phyloP scores from a whole-genome alignment of 2,888 invertebrate genomes.

The Trachelus troglodyta region DNA sequence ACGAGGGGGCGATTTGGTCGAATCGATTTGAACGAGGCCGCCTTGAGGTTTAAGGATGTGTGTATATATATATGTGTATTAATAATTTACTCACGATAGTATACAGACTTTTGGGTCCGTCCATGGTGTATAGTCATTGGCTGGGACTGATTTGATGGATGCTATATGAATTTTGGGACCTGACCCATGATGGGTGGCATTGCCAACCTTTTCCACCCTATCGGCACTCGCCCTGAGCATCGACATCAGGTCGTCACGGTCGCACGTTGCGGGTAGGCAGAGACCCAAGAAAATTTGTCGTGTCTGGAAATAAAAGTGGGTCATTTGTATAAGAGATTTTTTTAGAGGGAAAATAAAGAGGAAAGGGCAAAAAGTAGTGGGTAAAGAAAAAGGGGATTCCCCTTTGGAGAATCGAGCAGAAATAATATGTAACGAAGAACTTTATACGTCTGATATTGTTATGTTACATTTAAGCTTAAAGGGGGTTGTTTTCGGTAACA shows the following conservation, averaged over 20 bases:
- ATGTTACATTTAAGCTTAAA: not conserved
- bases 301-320: slow-evolving; percentile 67
- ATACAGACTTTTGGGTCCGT: slow-evolving; percentile 78
- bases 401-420: not conserved
- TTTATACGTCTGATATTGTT: not conserved
- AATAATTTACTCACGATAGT: slow-evolving; percentile 71
- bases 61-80: not conserved
- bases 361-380: not conserved
- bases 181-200: slow-evolving; percentile 69
- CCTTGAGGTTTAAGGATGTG: too few relatives aligned
- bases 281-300: slow-evolving; percentile 78
- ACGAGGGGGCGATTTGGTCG: slow-evolving; percentile 14
- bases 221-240: slow-evolving; percentile 60
- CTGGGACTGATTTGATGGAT: slow-evolving; percentile 76
- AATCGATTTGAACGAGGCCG: slow-evolving; percentile 13
- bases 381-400: not conserved
- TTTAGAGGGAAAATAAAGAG: not conserved
- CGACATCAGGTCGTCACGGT: slow-evolving; percentile 57
- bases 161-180: slow-evolving; percentile 71
- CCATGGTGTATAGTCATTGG: slow-evolving; percentile 74
- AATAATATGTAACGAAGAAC: not conserved
- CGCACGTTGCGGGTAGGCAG: slow-evolving; percentile 80
- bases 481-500: not conserved
- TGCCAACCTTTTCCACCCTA: slow-evolving; percentile 61
- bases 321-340: not conserved